Conservation (phyloP, 2,797 vertebrate species). For the Nannoperca obscura region DNA sequence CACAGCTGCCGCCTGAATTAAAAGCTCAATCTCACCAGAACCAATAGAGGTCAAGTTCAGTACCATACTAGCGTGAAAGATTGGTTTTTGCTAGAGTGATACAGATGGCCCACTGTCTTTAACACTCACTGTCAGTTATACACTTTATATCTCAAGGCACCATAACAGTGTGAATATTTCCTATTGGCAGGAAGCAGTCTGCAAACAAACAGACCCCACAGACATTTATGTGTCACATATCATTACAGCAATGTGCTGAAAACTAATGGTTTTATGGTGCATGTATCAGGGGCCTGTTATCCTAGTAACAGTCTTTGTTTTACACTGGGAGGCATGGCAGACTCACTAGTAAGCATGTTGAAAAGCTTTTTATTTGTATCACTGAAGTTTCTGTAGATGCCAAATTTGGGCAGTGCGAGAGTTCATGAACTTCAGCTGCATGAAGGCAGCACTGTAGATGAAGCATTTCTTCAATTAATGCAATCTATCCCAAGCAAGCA, state of each 20-base stretch:
- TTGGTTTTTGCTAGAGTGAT: constrained; percentile 44
- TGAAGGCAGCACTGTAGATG: constrained; percentile 10
- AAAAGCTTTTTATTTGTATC: constrained; percentile 5
- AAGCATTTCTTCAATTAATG: constrained; percentile 3
- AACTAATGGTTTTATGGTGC: constrained; percentile 40
- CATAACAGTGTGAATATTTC: constrained; percentile 56
- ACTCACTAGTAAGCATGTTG: constrained; percentile 4
- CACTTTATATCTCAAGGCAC: constrained; percentile 43
- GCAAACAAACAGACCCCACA: constrained; percentile 49
- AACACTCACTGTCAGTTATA: constrained; percentile 55
- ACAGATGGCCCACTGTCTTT: constrained; percentile 63
- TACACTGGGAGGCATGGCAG: constrained; percentile 16
- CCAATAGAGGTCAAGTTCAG: constrained; percentile 56
- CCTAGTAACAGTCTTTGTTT: constrained; percentile 30
- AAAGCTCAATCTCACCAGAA: constrained; percentile 52
- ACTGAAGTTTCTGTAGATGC: not conserved
- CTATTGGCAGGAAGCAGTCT: constrained; percentile 55
- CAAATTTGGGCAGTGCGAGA: not conserved
- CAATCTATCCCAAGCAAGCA: not conserved
- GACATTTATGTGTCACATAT: constrained; percentile 60
- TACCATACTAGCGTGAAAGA: constrained; percentile 20
- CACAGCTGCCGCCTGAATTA: constrained; percentile 60
- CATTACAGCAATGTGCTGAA: constrained; percentile 44
- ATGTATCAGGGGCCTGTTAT: constrained; percentile 35
- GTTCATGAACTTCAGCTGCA: constrained; percentile 20